phyloP scores from a whole-genome alignment of 1,140 invertebrate species.

The Calosoma granatense region DNA sequence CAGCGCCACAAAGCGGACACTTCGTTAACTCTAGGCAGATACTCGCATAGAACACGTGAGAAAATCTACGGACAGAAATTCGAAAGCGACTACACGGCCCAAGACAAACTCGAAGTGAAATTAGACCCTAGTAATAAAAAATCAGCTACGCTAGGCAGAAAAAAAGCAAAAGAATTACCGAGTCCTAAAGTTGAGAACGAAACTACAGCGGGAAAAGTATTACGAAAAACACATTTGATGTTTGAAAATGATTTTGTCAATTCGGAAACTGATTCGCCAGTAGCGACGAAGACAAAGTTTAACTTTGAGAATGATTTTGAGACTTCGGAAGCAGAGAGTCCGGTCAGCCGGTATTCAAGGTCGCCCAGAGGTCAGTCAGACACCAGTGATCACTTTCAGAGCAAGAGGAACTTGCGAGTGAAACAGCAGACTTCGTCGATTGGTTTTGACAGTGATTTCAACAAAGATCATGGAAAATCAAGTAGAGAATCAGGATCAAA shows the following conservation, averaged over 20 bases:
- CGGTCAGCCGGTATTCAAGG: slow-evolving; percentile 23
- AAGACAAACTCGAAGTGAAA: slow-evolving; percentile 19
- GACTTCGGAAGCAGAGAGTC: slow-evolving; percentile 23
- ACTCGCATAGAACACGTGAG: slow-evolving; percentile 13
- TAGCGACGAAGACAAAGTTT: slow-evolving; percentile 16
- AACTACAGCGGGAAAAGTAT: slow-evolving; percentile 21
- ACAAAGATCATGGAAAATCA: slow-evolving; percentile 20
- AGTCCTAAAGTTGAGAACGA: slow-evolving; percentile 23
- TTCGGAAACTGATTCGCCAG: slow-evolving; percentile 18
- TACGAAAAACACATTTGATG: slow-evolving; percentile 38
- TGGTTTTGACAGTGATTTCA: slow-evolving; percentile 35
- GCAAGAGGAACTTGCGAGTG: background rate
- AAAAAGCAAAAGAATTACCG: slow-evolving; percentile 12
- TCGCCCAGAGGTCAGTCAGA: slow-evolving; percentile 31
- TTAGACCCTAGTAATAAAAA: slow-evolving; percentile 21
- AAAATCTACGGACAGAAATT: slow-evolving; percentile 16
- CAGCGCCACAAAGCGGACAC: slow-evolving; percentile 27
- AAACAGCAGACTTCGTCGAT: background rate
- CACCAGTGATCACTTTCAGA: slow-evolving; percentile 25
- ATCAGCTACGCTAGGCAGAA: slow-evolving; percentile 17
- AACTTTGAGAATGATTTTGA: slow-evolving; percentile 27
- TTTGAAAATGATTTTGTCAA: slow-evolving; percentile 60
- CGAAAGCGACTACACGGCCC: slow-evolving; percentile 22
- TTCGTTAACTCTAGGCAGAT: background rate
- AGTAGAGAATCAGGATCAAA: slow-evolving; percentile 19